A percentile compares a stretch with the other conserved stretches of the same genome.
Conservation (phyloP, 2,113 vertebrate species). For the Clarias gariepinus region DNA sequence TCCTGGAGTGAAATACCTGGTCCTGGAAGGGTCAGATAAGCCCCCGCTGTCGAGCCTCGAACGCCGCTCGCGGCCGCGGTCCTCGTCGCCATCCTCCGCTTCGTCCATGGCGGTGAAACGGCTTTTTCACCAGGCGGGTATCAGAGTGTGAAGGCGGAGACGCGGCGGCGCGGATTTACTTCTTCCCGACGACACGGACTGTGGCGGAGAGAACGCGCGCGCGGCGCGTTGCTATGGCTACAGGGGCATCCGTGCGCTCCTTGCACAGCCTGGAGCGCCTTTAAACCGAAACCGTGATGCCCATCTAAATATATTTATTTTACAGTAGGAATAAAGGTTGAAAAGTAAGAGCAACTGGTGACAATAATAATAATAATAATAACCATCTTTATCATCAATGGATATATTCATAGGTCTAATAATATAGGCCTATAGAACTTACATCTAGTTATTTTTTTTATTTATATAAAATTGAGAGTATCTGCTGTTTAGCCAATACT, state of each 20-base stretch:
- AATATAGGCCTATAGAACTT: neutral
- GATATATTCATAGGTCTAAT: too few species aligned
- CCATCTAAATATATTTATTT: neutral
- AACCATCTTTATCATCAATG: neutral
- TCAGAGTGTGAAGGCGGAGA: conserved; percentile 51
- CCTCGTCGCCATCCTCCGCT: conserved; percentile 69
- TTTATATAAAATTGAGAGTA: neutral
- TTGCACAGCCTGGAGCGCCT: conserved; percentile 5
- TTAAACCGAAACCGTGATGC: neutral
- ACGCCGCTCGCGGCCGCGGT: conserved; percentile 58
- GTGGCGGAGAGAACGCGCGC: neutral
- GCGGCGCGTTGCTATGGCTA: conserved; percentile 49
- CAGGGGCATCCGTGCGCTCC: conserved; percentile 24
- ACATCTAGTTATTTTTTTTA: neutral
- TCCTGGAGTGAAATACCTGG: conserved; percentile 66
- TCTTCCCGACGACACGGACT: conserved; percentile 25
- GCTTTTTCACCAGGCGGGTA: conserved; percentile 8
- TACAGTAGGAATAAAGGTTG: neutral
- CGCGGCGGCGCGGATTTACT: conserved; percentile 47
- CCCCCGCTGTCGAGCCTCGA: conserved; percentile 36
- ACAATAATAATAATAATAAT: neutral
- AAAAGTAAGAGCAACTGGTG: neutral
- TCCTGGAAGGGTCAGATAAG: conserved; percentile 62
- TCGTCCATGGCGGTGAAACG: conserved; percentile 62
- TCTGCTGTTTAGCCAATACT: neutral